Evolutionary conservation across 2,888 invertebrate genomes (phyloP), one percentile per base, ranked within the genome.

Genomic region (Sympetrum striolatum): DNA sequence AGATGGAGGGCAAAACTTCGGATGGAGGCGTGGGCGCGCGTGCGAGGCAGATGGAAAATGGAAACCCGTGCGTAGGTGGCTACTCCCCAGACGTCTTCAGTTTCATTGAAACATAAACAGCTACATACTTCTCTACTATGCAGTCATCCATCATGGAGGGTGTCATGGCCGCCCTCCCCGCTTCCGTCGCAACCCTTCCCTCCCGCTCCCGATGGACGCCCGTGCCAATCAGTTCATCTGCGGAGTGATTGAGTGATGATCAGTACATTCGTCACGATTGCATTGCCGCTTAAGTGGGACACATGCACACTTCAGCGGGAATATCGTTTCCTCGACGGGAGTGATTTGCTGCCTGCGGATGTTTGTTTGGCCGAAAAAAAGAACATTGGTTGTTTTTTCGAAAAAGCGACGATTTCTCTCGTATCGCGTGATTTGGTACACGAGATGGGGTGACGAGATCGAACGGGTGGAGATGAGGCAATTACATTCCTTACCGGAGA

Each of bases 81-180:
- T 80, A 80, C 90, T 90, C 90, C 90, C 80, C 79, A 90, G 80
- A 80, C 90, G 90, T 90, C 90, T 80, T 90, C 60, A 58, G 90
- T 90, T 90, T 90, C 90, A 90, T 90, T 90, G 90, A 90, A 90
- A 90, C 90, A 90, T 90, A 90, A 90, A 90, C 90, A 90, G 90
- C 90, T 90, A 90, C 90, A 90, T 90, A 90, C 90, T 90, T 90
- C 81, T 80, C 81, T 80, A 90, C 90, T 90, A 90, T 90, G 90
- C 80, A 93, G 92, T 92, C 92, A 94, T 94, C 94, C 93, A 94
- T 94, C 94, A 94, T 93, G 92, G 92, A 93, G 92, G 86, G 86
- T 86, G 86, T 86, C 86, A 86, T 60, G 37, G 82, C 31, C 82
- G 44, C 15, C 31, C 5, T 15, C 31, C 31, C 82, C 25, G 31